A percentile compares a stretch with the other conserved stretches of the same genome.
These are phyloP conservation scores for Jordanella pulchra DNA, from an alignment of 2,797 vertebrate genomes.

Conservation along the genomic window DNA sequence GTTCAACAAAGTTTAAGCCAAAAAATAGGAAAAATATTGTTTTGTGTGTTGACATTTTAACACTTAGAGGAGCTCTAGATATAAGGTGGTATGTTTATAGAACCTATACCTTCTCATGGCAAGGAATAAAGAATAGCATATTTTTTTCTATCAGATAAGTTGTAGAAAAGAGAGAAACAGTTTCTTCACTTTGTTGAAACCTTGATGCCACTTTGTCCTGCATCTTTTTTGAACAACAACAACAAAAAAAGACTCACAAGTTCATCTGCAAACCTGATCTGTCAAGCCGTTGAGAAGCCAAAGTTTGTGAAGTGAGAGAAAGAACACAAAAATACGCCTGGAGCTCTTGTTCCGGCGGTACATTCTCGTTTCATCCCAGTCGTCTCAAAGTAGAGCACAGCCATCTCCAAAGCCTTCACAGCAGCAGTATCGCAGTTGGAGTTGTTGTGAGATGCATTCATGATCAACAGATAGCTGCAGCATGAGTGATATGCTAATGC, in stretches of 20 bases:
- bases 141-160: constrained; percentile 43
- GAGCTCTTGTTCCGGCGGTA: constrained; percentile 54
- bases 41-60: constrained; percentile 36
- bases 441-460: constrained; percentile 51
- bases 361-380: constrained; percentile 63
- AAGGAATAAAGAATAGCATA: constrained; percentile 23
- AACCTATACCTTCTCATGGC: constrained; percentile 25
- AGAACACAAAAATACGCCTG: constrained; percentile 57
- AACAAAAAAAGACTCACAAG: constrained; percentile 58
- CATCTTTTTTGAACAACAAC: constrained; percentile 60
- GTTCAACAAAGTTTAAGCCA: constrained; percentile 19
- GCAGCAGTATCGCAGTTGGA: constrained; percentile 63
- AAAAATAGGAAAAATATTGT: constrained; percentile 34
- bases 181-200: constrained; percentile 51
- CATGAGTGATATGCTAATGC: constrained; percentile 71
- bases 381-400: constrained; percentile 60
- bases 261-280: constrained; percentile 75
- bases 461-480: constrained; percentile 70
- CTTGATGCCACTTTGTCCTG: constrained; percentile 53
- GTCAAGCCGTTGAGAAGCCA: constrained; percentile 66
- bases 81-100: constrained; percentile 22
- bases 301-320: constrained; percentile 64
- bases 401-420: constrained; percentile 54
- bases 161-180: constrained; percentile 42
- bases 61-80: constrained; percentile 16